Evolutionary conservation across 1,140 invertebrate species (phyloP).

Genomic region (Anagrus nilaparvatae): DNA sequence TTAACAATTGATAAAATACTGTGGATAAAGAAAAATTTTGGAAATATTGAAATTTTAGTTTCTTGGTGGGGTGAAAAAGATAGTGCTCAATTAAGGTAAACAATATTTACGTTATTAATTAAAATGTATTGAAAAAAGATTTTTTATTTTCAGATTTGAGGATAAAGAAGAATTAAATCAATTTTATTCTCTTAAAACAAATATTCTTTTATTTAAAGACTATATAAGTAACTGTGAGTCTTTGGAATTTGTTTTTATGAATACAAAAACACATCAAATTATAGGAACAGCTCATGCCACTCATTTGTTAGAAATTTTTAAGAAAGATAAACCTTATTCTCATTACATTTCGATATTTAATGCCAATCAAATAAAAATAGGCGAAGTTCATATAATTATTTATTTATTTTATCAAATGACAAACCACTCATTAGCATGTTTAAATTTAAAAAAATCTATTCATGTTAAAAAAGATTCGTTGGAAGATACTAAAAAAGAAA

Average conservation of each 20-base stretch:
- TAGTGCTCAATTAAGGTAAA: constrained; percentile 32
- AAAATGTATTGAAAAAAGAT: not conserved
- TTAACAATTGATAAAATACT: constrained; percentile 31
- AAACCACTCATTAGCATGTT: constrained; percentile 13
- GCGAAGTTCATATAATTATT: constrained; percentile 28
- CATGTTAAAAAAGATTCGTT: constrained; percentile 10
- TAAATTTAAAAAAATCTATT: no score
- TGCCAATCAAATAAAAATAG: constrained; percentile 23
- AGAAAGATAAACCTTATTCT: constrained; percentile 22
- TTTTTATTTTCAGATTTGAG: not conserved
- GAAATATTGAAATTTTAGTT: constrained; percentile 27
- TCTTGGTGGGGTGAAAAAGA: constrained; percentile 37
- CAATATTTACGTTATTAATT: constrained; percentile 6
- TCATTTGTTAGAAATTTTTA: constrained; percentile 27
- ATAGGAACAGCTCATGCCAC: constrained; percentile 27
- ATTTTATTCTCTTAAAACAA: constrained; percentile 33
- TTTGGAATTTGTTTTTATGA: constrained; percentile 27
- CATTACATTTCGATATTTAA: constrained; percentile 28
- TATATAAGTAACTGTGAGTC: constrained; percentile 35
- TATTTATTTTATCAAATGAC: constrained; percentile 22
- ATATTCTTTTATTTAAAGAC: constrained; percentile 29
- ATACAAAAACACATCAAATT: constrained; percentile 22
- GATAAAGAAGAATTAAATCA: constrained; percentile 20
- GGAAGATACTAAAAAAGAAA: constrained; percentile 14
- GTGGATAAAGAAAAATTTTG: constrained; percentile 27